These are phyloP conservation scores for Sitophilus oryzae DNA, from an alignment of 1,140 invertebrate species.

Conservation along the genomic window DNA sequence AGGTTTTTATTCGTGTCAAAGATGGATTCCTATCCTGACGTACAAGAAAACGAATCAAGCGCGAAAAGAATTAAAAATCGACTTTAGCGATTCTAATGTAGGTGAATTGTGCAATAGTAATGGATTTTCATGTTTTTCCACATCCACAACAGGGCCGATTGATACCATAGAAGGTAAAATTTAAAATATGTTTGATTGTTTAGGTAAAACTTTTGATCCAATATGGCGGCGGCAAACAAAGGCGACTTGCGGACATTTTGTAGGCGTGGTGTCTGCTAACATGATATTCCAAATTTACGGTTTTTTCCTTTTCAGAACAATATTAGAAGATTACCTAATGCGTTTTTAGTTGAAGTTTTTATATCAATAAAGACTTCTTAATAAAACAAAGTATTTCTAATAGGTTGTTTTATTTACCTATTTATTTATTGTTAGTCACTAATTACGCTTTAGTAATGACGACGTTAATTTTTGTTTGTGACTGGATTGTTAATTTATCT, in stretches of 20 bases:
- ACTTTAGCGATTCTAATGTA: slow-evolving; percentile 32
- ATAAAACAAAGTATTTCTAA: slow-evolving; percentile 17
- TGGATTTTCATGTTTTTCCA: slow-evolving; percentile 38
- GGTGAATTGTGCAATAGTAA: slow-evolving; percentile 36
- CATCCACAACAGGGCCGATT: slow-evolving; percentile 31
- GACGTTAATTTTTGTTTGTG: background rate
- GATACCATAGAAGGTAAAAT: slow-evolving; percentile 43
- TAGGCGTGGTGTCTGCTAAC: slow-evolving; percentile 37
- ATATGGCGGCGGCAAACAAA: slow-evolving; percentile 42
- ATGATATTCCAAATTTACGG: slow-evolving; percentile 14
- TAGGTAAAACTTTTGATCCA: slow-evolving; percentile 40
- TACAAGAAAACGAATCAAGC: slow-evolving; percentile 40
- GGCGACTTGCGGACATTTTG: slow-evolving; percentile 39
- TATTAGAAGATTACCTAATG: slow-evolving; percentile 1
- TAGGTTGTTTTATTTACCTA: slow-evolving; percentile 30
- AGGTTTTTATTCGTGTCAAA: slow-evolving; percentile 43
- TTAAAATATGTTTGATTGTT: slow-evolving; percentile 44
- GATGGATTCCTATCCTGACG: slow-evolving; percentile 42
- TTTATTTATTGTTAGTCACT: slow-evolving; percentile 4
- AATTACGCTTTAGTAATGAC: background rate
- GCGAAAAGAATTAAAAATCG: slow-evolving; percentile 42
- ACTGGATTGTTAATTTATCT: background rate
- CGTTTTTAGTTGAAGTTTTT: slow-evolving; percentile 2
- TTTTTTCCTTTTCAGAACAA: background rate
- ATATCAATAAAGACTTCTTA: slow-evolving; percentile 7